A percentile compares a stretch with the other conserved stretches of the same genome.
phyloP scores from a whole-genome alignment of 2,888 invertebrate genomes.

The Drosophila nigritarsus region DNA sequence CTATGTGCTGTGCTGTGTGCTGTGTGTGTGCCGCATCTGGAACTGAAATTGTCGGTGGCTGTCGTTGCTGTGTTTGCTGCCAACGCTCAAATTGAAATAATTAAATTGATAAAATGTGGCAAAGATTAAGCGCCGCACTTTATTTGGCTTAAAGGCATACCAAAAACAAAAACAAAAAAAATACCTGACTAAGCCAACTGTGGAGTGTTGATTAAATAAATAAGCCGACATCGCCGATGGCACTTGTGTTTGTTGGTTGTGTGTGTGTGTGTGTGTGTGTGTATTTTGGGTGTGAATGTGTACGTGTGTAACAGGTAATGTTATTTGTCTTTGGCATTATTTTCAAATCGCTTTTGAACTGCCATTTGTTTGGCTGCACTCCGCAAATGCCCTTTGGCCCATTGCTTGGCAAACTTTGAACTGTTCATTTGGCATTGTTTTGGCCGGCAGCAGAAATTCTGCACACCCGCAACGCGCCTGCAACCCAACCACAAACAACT shows the following conservation, averaged over 20 bases:
- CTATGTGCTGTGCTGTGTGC: slow-evolving; percentile 19
- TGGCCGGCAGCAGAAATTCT: not conserved
- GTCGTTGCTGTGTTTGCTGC: slow-evolving; percentile 62
- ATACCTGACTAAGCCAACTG: slow-evolving; percentile 74
- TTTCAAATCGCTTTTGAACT: slow-evolving; percentile 79
- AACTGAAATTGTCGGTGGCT: slow-evolving; percentile 71
- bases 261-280: slow-evolving; percentile 26
- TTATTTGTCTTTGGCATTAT: slow-evolving; percentile 80
- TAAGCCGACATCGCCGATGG: slow-evolving; percentile 70
- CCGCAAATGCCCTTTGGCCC: slow-evolving; percentile 43
- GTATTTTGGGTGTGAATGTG: slow-evolving; percentile 33
- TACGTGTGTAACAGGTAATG: slow-evolving; percentile 68
- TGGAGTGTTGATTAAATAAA: slow-evolving; percentile 79
- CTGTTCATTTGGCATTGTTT: slow-evolving; percentile 46
- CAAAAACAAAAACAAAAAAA: slow-evolving; percentile 15
- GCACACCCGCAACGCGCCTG: not conserved
- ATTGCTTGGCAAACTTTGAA: slow-evolving; percentile 51
- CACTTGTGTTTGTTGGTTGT: slow-evolving; percentile 31
- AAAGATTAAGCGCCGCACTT: slow-evolving; percentile 81
- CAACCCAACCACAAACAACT: not conserved
- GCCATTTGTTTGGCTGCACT: slow-evolving; percentile 61
- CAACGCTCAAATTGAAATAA: slow-evolving; percentile 81
- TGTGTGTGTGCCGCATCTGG: slow-evolving; percentile 58
- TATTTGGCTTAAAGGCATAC: slow-evolving; percentile 80
- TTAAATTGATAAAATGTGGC: slow-evolving; percentile 81